These are phyloP conservation scores for Heteropelma amictum DNA, from an alignment of 2,888 invertebrate genomes.

Conservation along the genomic window DNA sequence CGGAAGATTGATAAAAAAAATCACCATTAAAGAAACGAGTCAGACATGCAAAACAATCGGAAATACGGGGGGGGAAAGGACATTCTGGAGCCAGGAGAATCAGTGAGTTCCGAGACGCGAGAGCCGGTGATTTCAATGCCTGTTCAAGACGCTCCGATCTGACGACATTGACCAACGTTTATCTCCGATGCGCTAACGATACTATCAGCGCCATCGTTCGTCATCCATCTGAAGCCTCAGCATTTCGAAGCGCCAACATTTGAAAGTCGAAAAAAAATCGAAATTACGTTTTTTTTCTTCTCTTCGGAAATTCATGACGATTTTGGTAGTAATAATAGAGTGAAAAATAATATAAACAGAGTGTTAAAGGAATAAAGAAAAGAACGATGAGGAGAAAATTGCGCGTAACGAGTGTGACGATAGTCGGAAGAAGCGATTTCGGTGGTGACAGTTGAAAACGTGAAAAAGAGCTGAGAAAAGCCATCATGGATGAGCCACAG, in stretches of 20 bases:
- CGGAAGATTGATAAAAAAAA: too few relatives aligned
- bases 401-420: constrained; percentile 50
- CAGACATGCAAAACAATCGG: background rate
- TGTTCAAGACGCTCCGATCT: constrained; percentile 43
- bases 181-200: background rate
- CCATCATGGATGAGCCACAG: constrained; percentile 71
- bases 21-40: too few relatives aligned
- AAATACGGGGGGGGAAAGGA: constrained; percentile 7
- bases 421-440: constrained; percentile 52
- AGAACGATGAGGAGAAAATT: constrained; percentile 40
- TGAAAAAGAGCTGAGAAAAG: background rate
- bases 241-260: background rate
- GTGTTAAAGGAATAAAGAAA: too few relatives aligned
- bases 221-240: background rate
- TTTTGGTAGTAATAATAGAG: background rate
- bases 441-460: constrained; percentile 50
- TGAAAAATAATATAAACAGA: constrained; percentile 7
- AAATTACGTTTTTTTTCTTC: too few relatives aligned
- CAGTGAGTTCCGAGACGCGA: background rate
- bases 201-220: constrained; percentile 19
- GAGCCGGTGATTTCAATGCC: constrained; percentile 61
- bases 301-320: too few relatives aligned
- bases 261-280: background rate
- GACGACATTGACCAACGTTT: constrained; percentile 26
- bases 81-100: background rate